These are phyloP conservation scores for Lasiurus borealis DNA, from an alignment of 2,113 vertebrate species.

Conservation along the genomic window DNA sequence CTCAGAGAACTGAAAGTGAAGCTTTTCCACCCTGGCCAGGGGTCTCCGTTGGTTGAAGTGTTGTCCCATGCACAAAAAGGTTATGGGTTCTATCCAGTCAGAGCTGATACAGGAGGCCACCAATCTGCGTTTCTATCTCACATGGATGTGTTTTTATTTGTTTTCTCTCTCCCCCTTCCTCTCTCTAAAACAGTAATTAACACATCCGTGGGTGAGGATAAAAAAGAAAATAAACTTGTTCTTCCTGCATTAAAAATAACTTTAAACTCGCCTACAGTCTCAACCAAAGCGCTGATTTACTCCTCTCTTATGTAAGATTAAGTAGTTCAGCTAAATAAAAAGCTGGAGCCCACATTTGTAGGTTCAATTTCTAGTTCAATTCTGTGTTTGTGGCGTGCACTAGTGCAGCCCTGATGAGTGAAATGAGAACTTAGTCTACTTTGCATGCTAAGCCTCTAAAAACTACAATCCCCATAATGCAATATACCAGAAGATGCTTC, in stretches of 20 bases:
- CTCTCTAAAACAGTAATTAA: too few relatives aligned
- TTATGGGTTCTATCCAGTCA: too few relatives aligned
- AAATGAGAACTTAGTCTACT: not conserved
- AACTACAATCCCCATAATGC: not conserved
- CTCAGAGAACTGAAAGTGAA: not conserved
- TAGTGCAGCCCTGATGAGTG: not conserved
- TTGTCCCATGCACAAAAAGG: too few relatives aligned
- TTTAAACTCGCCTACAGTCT: not conserved
- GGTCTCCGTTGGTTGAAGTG: too few relatives aligned
- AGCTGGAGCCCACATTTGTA: not conserved
- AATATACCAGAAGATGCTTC: not conserved
- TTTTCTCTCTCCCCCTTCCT: too few relatives aligned
- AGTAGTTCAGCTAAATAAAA: slow-evolving; percentile 4
- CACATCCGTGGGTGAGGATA: too few relatives aligned
- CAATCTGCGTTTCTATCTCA: too few relatives aligned
- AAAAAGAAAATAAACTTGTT: not conserved
- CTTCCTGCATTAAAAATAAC: not conserved
- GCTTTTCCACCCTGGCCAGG: too few relatives aligned
- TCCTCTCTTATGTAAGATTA: not conserved
- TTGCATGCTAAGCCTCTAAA: not conserved
- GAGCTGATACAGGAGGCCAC: too few relatives aligned
- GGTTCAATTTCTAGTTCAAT: not conserved
- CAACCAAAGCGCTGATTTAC: not conserved
- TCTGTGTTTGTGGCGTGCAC: not conserved
- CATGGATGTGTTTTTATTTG: too few relatives aligned